phyloP scores from a whole-genome alignment of 2,113 vertebrate species.

The Apaloderma vittatum region DNA sequence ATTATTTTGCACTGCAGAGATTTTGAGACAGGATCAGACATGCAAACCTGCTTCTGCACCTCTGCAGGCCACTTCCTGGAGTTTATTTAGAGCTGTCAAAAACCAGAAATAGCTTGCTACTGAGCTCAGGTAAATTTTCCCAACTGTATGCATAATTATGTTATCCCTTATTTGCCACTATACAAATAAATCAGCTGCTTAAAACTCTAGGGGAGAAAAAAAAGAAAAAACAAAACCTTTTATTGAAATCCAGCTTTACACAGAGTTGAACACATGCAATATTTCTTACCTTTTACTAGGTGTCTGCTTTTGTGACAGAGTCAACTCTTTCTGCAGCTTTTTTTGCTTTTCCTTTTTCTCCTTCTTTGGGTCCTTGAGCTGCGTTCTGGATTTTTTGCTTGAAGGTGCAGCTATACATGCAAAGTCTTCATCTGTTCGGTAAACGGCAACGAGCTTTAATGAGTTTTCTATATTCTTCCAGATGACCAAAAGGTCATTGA shows the following conservation, averaged over 20 bases:
- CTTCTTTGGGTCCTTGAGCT: conserved; percentile 65
- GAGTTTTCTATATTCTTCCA: not conserved
- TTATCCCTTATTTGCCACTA: not conserved
- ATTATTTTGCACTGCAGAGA: not conserved
- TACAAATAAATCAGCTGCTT: not conserved
- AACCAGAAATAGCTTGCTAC: not conserved
- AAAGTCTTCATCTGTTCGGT: conserved; percentile 89
- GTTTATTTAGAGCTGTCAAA: not conserved
- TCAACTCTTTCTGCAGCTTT: conserved; percentile 69
- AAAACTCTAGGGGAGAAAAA: not conserved
- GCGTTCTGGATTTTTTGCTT: conserved; percentile 84
- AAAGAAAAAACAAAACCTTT: not conserved
- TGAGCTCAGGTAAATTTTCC: not conserved
- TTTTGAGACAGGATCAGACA: not conserved
- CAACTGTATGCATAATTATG: not conserved
- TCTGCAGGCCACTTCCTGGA: not conserved
- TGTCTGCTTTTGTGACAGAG: conserved; percentile 16
- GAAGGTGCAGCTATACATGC: conserved; percentile 77
- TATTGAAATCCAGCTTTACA: not conserved
- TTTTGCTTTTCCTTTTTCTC: conserved; percentile 76
- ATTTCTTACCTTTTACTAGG: conserved; percentile 81
- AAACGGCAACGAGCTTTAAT: not conserved
- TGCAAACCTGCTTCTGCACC: not conserved
- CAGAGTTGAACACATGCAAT: not conserved
- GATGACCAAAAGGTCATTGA: not conserved